Base-by-base conservation (phyloP, 2,888 invertebrate species). In the Ennomos erosarius region DNA sequence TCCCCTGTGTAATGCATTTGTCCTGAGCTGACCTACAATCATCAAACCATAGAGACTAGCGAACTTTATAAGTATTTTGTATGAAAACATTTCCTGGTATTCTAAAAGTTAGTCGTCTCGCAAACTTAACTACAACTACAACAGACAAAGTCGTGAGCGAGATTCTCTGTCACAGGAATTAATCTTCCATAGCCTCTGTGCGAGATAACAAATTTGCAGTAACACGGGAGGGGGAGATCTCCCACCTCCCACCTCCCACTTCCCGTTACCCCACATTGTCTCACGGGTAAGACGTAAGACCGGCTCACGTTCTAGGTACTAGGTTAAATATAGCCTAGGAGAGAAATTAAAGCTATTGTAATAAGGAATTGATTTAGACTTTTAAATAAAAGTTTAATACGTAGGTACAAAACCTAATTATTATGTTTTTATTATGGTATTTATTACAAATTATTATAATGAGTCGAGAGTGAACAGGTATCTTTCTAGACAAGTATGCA, bases 161-260 rank as follows among this genome's bases (percentile, higher is more conserved):
- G 47, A 55, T 55, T 50, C 51, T 37, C 55, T 78, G 76, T 78
- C 72, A 74, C 71, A 74, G 75, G 82, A 82, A 55, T 84, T 84
- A 84, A 82, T 85, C 84, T 83, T 71, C 70, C 74, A 70, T 77
- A 74, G 78, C 76, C 75, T 78, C 78, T 75, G 73, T 70, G 52
- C 42, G 73, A 79, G 83, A 81, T 85, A 84, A 82, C 83, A 84
- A 84, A 84, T 84, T 82, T 75, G 76, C 64, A 59, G 53, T 42
- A 46, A 51, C 61, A 52, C 46, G 47, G 51, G 9, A 13, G 26
- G 47, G 49, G 60, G 45, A 40, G n/a, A 16, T 54, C 35, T 16
- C 53, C 26, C 26, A 26, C 26, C 26, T 45, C 56, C 46, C 55
- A 12, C 50, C 55, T 42, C 55, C 55, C 48, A 48, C 48, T 52